Percentiles rank a stretch among this genome's conserved stretches.
These are phyloP conservation scores for Melipona quadrifasciata DNA, from an alignment of 1,140 invertebrate genomes.

Conservation along the genomic window DNA sequence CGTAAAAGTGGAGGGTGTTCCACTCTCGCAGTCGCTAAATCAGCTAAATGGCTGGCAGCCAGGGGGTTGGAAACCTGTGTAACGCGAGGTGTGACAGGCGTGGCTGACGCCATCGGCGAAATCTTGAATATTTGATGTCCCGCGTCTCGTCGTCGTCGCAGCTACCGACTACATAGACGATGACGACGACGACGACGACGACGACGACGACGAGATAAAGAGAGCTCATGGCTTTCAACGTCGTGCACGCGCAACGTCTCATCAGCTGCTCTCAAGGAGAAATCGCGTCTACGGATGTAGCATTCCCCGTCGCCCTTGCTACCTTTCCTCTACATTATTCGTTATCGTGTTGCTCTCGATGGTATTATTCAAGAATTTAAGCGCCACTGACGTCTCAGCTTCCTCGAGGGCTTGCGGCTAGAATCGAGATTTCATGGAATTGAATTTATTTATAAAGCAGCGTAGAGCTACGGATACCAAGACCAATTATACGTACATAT, in stretches of 20 bases:
- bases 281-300: conserved; percentile 20
- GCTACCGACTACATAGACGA: conserved; percentile 38
- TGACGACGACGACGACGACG: too few relatives aligned
- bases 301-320: not conserved
- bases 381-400: not conserved
- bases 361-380: conserved; percentile 26
- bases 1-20: conserved; percentile 72
- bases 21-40: conserved; percentile 71
- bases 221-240: conserved; percentile 53
- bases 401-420: too few relatives aligned
- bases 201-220: conserved; percentile 54
- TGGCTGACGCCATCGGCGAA: conserved; percentile 65
- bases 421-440: not conserved
- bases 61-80: conserved; percentile 65
- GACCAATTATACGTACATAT: not conserved
- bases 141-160: conserved; percentile 46
- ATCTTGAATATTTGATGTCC: conserved; percentile 72
- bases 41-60: conserved; percentile 72
- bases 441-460: conserved; percentile 2
- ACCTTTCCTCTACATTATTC: conserved; percentile 22
- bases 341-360: conserved; percentile 21
- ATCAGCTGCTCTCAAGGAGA: conserved; percentile 35
- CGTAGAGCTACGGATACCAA: not conserved
- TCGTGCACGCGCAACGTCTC: conserved; percentile 44
- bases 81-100: conserved; percentile 67